Percentiles rank a stretch among this genome's conserved stretches.
These are phyloP conservation scores for Nasonia oneida DNA, from an alignment of 2,888 invertebrate species.

Conservation along the genomic window DNA sequence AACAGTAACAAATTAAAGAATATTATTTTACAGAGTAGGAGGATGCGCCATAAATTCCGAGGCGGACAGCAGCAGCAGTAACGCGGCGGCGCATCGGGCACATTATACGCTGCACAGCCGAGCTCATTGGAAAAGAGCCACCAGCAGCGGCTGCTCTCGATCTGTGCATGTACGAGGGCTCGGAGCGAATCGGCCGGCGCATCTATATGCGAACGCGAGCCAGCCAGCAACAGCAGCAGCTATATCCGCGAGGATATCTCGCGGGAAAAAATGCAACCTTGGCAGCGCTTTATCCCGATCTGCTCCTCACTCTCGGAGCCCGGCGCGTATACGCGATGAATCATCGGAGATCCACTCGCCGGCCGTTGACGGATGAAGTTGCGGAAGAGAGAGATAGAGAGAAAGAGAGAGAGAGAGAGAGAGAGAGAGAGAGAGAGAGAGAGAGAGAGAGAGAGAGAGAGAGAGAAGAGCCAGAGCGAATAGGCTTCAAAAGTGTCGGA, in stretches of 20 bases:
- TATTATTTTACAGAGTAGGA: conserved; percentile 23
- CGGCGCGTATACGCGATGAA: conserved; percentile 48
- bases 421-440: conserved; percentile 13
- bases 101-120: neutral
- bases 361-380: conserved; percentile 58
- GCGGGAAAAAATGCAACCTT: conserved; percentile 21
- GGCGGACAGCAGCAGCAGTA: neutral
- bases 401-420: conserved; percentile 7
- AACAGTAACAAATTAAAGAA: conserved; percentile 8
- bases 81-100: neutral
- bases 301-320: conserved; percentile 12
- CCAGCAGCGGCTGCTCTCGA: conserved; percentile 42
- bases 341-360: conserved; percentile 45
- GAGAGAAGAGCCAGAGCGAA: neutral
- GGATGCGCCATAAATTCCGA: neutral
- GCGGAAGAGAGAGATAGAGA: conserved; percentile 31
- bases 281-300: conserved; percentile 58
- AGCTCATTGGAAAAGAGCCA: conserved; percentile 44
- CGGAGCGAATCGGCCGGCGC: conserved; percentile 42
- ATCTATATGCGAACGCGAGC: conserved; percentile 35
- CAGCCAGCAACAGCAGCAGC: neutral
- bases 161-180: conserved; percentile 12
- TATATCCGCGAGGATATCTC: conserved; percentile 56
- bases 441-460: neutral
- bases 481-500: conserved; percentile 31